Conservation (phyloP, 2,888 invertebrate genomes). For the Himalopsyche japonica region DNA sequence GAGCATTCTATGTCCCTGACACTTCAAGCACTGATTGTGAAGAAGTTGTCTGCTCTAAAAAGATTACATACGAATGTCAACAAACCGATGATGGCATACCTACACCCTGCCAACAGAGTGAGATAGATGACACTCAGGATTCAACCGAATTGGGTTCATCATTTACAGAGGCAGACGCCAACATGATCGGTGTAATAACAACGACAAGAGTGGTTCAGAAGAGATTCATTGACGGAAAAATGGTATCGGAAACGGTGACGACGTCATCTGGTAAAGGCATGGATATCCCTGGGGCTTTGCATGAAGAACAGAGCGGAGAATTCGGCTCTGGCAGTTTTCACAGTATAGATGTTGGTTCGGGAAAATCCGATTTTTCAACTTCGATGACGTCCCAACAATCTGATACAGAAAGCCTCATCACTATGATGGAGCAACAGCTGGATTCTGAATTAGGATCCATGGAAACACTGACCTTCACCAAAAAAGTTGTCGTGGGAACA, state of each 20-base stretch:
- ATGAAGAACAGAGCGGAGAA: conserved; percentile 45
- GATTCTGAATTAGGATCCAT: conserved; percentile 49
- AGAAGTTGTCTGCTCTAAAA: conserved; percentile 53
- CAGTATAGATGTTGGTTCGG: conserved; percentile 46
- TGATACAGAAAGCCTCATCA: conserved; percentile 58
- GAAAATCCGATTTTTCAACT: conserved; percentile 59
- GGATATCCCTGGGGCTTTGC: conserved; percentile 51
- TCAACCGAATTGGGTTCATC: conserved; percentile 44
- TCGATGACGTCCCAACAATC: conserved; percentile 59
- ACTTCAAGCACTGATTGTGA: conserved; percentile 47
- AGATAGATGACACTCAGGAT: conserved; percentile 48
- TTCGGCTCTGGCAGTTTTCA: conserved; percentile 39
- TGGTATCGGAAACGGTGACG: conserved; percentile 54
- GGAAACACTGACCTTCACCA: conserved; percentile 54
- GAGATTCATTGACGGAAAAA: conserved; percentile 56
- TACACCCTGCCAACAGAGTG: background rate
- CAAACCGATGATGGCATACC: conserved; percentile 46
- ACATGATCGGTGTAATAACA: conserved; percentile 53
- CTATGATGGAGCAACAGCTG: conserved; percentile 52
- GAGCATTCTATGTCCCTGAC: conserved; percentile 57
- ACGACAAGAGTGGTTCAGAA: conserved; percentile 58
- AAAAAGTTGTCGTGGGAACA: conserved; percentile 50
- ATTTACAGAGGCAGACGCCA: conserved; percentile 48
- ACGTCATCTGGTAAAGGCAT: conserved; percentile 54
- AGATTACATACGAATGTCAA: conserved; percentile 54